A percentile compares a stretch with the other conserved stretches of the same genome.
These are phyloP conservation scores for Tiaroga cobitis DNA, from an alignment of 2,797 vertebrate species.

Conservation along the genomic window DNA sequence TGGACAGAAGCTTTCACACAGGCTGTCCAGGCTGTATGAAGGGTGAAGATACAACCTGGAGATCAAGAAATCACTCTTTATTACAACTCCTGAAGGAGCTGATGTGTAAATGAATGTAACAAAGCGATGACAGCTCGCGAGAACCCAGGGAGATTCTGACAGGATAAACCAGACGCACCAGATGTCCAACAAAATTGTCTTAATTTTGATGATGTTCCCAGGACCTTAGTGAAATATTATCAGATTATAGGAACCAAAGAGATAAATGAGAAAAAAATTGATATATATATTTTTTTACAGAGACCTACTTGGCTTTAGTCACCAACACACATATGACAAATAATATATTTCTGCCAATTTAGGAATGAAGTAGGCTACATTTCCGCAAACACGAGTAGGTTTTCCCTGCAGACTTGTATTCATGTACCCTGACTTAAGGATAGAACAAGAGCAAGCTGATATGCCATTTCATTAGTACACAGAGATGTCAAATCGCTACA, in stretches of 20 bases:
- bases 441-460: conserved; percentile 44
- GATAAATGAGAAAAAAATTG: not conserved
- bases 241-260: not conserved
- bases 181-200: conserved; percentile 16
- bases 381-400: not conserved
- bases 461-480: conserved; percentile 63
- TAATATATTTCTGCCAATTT: not conserved
- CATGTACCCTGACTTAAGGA: conserved; percentile 1
- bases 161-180: not conserved
- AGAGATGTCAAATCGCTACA: conserved; percentile 64
- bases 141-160: conserved; percentile 35
- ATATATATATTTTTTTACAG: not conserved
- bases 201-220: conserved; percentile 40
- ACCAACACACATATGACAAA: not conserved
- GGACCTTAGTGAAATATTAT: not conserved
- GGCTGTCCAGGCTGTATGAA: not conserved
- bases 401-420: conserved; percentile 23
- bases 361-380: not conserved
- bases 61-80: conserved; percentile 33
- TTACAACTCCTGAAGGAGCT: conserved; percentile 14
- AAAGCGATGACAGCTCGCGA: conserved; percentile 39
- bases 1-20: conserved; percentile 4
- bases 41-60: conserved; percentile 11
- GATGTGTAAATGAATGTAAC: conserved; percentile 40
- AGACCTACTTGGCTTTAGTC: not conserved